Base-by-base conservation (phyloP, 2,797 vertebrate species). In the Coranthus polyacanthus region DNA sequence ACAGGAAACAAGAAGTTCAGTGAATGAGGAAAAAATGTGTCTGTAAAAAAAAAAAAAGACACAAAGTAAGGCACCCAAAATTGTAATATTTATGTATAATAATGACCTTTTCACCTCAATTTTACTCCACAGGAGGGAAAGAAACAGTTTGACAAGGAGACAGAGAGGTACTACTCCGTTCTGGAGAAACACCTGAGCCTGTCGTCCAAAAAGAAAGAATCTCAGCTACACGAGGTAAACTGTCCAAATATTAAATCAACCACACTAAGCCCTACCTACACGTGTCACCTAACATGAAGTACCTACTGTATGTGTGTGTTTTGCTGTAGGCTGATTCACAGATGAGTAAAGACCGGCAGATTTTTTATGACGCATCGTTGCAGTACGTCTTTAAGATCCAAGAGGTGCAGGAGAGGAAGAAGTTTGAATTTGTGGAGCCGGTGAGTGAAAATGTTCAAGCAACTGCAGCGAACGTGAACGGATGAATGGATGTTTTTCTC, bases 381-480 rank as follows among this genome's bases (percentile, higher is more conserved):
- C 96, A 99, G 86, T 99, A 99, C 52, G 97, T 99, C 83, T 98
- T 98, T 90, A 99, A 99, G 94, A 97, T 99, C 79, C 98, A 99
- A 83, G 97, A 99, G 90, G 98, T 99, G 24, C 98, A 99, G 84
- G 98, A 99, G 71, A 98, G 97, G 82, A 99, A 99, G 93, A 99
- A 99, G 81, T 99, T 99, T 93, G 97, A 99, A 81, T 99, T 99
- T 93, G 97, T 99, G 64, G 97, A 99, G 89, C 97, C 98, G 54
- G 98, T 99, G 92, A 96, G 95, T 84, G 22, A 29, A 44, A 2
- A n/a, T 45, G 36, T 64, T 41, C 21, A 10, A 56, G 5, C n/a
- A 58, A n/a, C 22, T 21, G 46, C 36, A n/a, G 13, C 24, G 17
- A 12, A 42, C 18, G 12, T 36, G 16, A 47, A 13, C 3, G 11